phyloP scores from a whole-genome alignment of 1,140 invertebrate genomes.

The Mylabris phalerata region DNA sequence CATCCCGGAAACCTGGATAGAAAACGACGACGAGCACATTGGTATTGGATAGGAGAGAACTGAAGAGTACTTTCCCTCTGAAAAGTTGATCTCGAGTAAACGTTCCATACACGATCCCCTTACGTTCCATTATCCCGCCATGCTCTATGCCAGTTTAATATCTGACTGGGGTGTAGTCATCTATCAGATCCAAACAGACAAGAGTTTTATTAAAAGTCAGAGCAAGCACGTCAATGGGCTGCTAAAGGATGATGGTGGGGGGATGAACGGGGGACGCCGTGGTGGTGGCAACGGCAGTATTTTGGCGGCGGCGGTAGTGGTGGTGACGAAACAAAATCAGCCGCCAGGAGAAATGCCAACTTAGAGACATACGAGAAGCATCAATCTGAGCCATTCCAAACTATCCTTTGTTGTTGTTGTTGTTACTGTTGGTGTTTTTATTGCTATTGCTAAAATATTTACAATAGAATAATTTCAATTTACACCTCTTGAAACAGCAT shows the following conservation, averaged over 20 bases:
- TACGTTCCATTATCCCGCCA: slow-evolving; percentile 11
- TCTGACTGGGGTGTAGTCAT: slow-evolving; percentile 45
- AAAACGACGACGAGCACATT: slow-evolving; percentile 15
- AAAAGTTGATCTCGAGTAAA: slow-evolving; percentile 32
- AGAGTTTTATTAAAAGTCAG: slow-evolving; percentile 41
- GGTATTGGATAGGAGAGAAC: slow-evolving; percentile 14
- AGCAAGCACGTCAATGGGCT: slow-evolving; percentile 42
- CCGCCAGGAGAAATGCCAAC: slow-evolving; percentile 5
- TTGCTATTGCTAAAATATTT: not conserved
- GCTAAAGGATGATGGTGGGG: slow-evolving; percentile 12
- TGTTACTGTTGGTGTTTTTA: slow-evolving; percentile 3
- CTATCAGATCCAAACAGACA: slow-evolving; percentile 46
- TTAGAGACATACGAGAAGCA: slow-evolving; percentile 24
- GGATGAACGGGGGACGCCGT: slow-evolving; percentile 12
- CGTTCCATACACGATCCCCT: slow-evolving; percentile 9
- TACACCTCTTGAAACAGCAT: too few species aligned
- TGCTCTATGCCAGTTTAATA: slow-evolving; percentile 40
- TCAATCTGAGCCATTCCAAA: slow-evolving; percentile 24
- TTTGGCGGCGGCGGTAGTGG: not conserved
- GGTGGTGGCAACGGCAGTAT: not conserved
- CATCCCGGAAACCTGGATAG: slow-evolving; percentile 14
- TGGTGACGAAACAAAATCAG: too few species aligned
- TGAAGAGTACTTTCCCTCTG: slow-evolving; percentile 27
- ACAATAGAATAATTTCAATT: too few species aligned
- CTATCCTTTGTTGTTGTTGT: slow-evolving; percentile 13